These are phyloP conservation scores for Hanleya hanleyi DNA, from an alignment of 2,888 invertebrate species.

Conservation along the genomic window DNA sequence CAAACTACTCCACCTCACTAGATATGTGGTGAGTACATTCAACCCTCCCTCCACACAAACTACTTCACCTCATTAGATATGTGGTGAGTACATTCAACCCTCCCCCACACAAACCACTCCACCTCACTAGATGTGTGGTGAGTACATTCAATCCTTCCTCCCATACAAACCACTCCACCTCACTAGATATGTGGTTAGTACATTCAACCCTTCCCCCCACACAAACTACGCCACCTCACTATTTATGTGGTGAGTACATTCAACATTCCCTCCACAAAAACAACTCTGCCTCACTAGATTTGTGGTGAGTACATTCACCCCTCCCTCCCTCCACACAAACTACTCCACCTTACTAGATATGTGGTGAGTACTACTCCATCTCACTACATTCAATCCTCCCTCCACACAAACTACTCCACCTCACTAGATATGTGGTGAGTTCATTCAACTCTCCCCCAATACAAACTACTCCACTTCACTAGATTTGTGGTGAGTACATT, in stretches of 20 bases:
- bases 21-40: conserved; percentile 79
- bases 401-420: conserved; percentile 77
- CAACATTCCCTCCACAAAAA: too few species aligned
- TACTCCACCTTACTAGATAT: neutral
- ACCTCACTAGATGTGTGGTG: neutral
- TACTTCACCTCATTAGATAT: conserved; percentile 81
- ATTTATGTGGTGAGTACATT: neutral
- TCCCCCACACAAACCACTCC: neutral
- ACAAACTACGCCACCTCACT: neutral
- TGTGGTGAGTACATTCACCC: too few species aligned
- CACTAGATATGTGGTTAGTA: neutral
- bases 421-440: conserved; percentile 77
- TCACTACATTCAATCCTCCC: conserved; percentile 72
- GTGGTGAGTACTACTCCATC: conserved; percentile 77
- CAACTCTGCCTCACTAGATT: neutral
- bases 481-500: neutral
- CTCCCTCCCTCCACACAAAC: too few species aligned
- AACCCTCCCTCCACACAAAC: conserved; percentile 61
- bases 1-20: conserved; percentile 81
- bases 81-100: neutral
- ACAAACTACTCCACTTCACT: neutral
- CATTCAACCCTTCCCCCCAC: too few species aligned
- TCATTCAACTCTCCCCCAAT: too few species aligned
- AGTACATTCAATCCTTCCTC: too few species aligned
- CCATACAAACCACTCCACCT: neutral